Base-by-base conservation (phyloP, 2,888 invertebrate species). In the Drosophila infuscata region DNA sequence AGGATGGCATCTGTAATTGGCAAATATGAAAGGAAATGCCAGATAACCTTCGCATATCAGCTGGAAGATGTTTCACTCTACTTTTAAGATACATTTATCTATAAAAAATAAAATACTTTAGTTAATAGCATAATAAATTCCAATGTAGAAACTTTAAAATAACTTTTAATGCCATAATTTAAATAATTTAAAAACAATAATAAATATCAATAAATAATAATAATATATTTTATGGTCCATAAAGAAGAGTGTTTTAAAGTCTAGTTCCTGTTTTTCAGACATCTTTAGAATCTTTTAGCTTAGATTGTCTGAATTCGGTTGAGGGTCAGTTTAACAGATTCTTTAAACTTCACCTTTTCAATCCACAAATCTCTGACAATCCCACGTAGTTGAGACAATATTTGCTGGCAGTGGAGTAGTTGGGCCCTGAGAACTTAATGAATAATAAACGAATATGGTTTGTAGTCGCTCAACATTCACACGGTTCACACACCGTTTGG, bases 1-100 rank as follows among this genome's bases (percentile, higher is more conserved):
- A 52, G 58, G 17, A 51, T 52, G 53, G 29, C 20, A 20, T 60
- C 57, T 54, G 43, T 72, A 79, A 81, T 83, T 81, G 74, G 64
- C 53, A 33, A 20, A 66, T 70, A 72, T 70, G 64, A 29, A 36
- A 58, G 70, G 48, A 70, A 57, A 54, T 56, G 58, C 17, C 58
- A 43, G 63, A 11, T 59, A 66, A 36, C 70, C 63, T 46, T 7
- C 58, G 49, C 63, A 41, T 41, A 30, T 33, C 29, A 25, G n/a
- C 36, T 35, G 12, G 3, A 33, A 53, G 46, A 51, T 54, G 53
- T 38, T 20, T 46, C 32, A 8, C 12, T 32, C n/a, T 12, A 32
- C 36, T 25, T 3, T 36, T 12, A 30, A 49, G 17, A 43, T 64
- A n/a, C 17, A 3, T n/a, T 29, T 20, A 56, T 54, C 66, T 35